Evolutionary conservation across 2,888 invertebrate genomes (phyloP).

Genomic region (Biston stratarius): DNA sequence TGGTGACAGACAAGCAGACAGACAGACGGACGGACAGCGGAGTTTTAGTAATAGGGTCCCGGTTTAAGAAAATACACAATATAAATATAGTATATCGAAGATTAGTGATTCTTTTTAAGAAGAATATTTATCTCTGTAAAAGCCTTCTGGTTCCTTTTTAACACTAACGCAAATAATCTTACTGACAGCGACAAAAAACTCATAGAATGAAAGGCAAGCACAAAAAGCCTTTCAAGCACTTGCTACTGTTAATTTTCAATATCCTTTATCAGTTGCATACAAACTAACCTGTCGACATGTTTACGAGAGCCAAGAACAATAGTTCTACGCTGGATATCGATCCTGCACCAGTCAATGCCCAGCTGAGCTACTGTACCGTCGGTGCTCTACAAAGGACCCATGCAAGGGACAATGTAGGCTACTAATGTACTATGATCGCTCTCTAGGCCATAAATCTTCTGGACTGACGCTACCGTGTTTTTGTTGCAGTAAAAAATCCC

Average conservation of each 20-base stretch:
- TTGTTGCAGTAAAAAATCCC: slow-evolving; percentile 54
- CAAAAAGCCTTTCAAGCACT: slow-evolving; percentile 47
- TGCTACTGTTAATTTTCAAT: slow-evolving; percentile 55
- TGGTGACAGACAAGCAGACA: too few relatives aligned
- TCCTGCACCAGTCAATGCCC: slow-evolving; percentile 21
- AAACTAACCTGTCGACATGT: slow-evolving; percentile 81
- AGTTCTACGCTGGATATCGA: slow-evolving; percentile 36
- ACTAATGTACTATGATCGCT: slow-evolving; percentile 84
- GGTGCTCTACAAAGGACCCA: slow-evolving; percentile 70
- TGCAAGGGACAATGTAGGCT: slow-evolving; percentile 75
- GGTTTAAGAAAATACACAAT: too few relatives aligned
- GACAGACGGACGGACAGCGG: too few relatives aligned
- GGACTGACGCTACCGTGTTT: slow-evolving; percentile 61
- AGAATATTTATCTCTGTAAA: too few relatives aligned
- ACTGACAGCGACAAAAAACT: neutral
- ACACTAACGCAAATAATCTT: neutral
- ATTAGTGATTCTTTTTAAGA: too few relatives aligned
- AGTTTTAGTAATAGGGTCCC: too few relatives aligned
- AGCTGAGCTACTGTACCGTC: slow-evolving; percentile 53
- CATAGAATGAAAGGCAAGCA: slow-evolving; percentile 11
- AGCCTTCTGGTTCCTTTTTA: too few relatives aligned
- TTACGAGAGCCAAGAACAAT: slow-evolving; percentile 79
- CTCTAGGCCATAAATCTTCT: slow-evolving; percentile 78
- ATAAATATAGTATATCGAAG: too few relatives aligned
- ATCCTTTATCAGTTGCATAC: slow-evolving; percentile 51